These are phyloP conservation scores for Brachynemurus nebulosus DNA, from an alignment of 2,888 invertebrate species.

Conservation along the genomic window DNA sequence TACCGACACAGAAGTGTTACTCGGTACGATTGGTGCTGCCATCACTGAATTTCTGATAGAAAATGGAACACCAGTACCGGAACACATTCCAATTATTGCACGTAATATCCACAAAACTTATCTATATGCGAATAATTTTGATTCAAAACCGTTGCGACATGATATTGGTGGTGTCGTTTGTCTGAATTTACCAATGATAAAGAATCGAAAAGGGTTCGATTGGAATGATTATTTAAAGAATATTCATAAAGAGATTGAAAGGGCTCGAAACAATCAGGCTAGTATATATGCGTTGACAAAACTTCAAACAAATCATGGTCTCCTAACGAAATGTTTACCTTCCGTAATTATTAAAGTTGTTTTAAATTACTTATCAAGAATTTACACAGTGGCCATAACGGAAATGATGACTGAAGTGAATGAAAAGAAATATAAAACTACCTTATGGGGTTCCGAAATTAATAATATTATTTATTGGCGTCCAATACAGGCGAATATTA, in stretches of 20 bases:
- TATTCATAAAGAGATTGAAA: slow-evolving; percentile 30
- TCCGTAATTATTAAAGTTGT: slow-evolving; percentile 39
- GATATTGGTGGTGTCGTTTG: slow-evolving; percentile 48
- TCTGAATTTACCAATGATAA: slow-evolving; percentile 44
- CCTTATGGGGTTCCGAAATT: slow-evolving; percentile 51
- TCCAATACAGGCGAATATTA: slow-evolving; percentile 62
- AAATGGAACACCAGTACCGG: slow-evolving; percentile 37
- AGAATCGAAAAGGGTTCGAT: slow-evolving; percentile 22
- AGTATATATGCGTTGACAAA: slow-evolving; percentile 38
- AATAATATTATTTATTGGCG: slow-evolving; percentile 53
- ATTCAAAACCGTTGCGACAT: slow-evolving; percentile 27
- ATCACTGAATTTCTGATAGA: slow-evolving; percentile 48
- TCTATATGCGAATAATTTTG: slow-evolving; percentile 38
- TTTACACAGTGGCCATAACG: slow-evolving; percentile 52
- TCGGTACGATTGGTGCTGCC: slow-evolving; percentile 47
- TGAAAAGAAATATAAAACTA: slow-evolving; percentile 32
- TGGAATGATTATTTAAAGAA: slow-evolving; percentile 25
- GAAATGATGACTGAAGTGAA: slow-evolving; percentile 36
- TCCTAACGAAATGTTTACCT: slow-evolving; percentile 49
- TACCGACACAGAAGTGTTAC: slow-evolving; percentile 46
- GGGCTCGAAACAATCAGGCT: slow-evolving; percentile 35
- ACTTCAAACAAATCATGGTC: slow-evolving; percentile 38
- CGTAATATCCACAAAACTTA: slow-evolving; percentile 38
- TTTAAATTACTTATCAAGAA: slow-evolving; percentile 48
- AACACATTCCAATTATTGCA: slow-evolving; percentile 46